A percentile compares a stretch with the other conserved stretches of the same genome.
phyloP scores from a whole-genome alignment of 1,140 invertebrate genomes.

The Calycopis cecrops region DNA sequence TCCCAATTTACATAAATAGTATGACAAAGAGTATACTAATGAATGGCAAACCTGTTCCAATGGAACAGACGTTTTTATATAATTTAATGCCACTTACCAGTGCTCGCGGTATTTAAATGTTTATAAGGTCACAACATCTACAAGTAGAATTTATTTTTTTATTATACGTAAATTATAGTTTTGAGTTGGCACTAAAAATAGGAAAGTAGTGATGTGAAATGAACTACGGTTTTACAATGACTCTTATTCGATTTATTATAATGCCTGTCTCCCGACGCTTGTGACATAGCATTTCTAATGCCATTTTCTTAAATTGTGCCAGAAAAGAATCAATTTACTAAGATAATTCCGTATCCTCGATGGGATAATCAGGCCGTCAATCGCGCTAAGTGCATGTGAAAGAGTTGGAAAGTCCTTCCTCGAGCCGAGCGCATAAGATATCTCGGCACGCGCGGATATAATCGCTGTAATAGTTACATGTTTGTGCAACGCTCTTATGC shows the following conservation, averaged over 20 bases:
- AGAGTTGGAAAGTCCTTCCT: conserved; percentile 62
- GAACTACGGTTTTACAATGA: too few species aligned
- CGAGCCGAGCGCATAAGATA: conserved; percentile 50
- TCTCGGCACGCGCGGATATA: conserved; percentile 61
- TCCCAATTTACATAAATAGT: conserved; percentile 31
- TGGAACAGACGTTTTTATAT: conserved; percentile 2
- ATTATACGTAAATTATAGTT: too few species aligned
- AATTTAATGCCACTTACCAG: too few species aligned
- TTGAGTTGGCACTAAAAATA: too few species aligned
- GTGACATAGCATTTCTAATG: too few species aligned
- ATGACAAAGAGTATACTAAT: conserved; percentile 23
- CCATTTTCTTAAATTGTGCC: too few species aligned
- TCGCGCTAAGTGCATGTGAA: conserved; percentile 26
- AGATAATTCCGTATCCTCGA: not conserved
- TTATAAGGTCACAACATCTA: not conserved
- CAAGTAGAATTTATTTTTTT: not conserved
- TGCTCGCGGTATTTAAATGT: conserved; percentile 6
- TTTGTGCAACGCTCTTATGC: conserved; percentile 67
- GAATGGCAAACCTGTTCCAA: conserved; percentile 21
- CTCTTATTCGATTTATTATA: too few species aligned
- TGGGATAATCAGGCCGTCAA: conserved; percentile 6
- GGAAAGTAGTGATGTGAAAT: too few species aligned
- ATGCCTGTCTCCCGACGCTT: too few species aligned
- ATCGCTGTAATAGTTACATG: conserved; percentile 55
- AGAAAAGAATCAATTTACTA: not conserved